These are phyloP conservation scores for Campoletis sonorensis DNA, from an alignment of 1,140 invertebrate species.

Conservation along the genomic window DNA sequence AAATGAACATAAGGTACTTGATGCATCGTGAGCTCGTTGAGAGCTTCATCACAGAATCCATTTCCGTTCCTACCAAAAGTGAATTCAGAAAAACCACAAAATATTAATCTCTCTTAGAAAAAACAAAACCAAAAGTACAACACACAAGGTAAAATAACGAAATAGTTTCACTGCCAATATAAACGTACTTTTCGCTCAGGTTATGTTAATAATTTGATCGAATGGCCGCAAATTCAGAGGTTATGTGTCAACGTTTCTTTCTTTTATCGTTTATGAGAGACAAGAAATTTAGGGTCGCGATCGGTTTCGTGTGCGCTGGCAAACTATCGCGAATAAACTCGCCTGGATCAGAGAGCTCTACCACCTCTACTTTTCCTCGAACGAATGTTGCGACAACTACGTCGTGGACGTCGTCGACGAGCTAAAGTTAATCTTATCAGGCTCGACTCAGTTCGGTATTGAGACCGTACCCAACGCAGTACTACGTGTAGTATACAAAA, in stretches of 20 bases:
- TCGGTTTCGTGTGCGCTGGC: conserved; percentile 34
- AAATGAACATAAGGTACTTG: conserved; percentile 82
- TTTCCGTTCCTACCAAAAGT: conserved; percentile 41
- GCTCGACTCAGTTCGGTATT: conserved; percentile 32
- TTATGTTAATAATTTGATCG: no score
- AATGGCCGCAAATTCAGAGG: no score
- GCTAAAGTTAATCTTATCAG: conserved; percentile 40
- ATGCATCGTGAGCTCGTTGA: conserved; percentile 76
- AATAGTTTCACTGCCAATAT: no score
- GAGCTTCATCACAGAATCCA: conserved; percentile 64
- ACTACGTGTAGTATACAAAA: not conserved
- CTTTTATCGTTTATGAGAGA: not conserved
- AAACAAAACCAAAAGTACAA: not conserved
- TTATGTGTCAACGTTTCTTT: not conserved
- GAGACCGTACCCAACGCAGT: conserved; percentile 16
- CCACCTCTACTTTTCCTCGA: not conserved
- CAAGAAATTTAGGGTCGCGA: conserved; percentile 19
- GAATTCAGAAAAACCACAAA: not conserved
- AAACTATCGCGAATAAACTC: conserved; percentile 33
- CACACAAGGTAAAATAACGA: not conserved
- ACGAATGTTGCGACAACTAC: conserved; percentile 20
- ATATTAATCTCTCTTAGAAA: not conserved
- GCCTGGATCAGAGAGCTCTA: not conserved
- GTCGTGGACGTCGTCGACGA: not conserved
- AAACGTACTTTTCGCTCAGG: no score